Base-by-base conservation (phyloP, 2,888 invertebrate genomes). In the Papilio gigon region DNA sequence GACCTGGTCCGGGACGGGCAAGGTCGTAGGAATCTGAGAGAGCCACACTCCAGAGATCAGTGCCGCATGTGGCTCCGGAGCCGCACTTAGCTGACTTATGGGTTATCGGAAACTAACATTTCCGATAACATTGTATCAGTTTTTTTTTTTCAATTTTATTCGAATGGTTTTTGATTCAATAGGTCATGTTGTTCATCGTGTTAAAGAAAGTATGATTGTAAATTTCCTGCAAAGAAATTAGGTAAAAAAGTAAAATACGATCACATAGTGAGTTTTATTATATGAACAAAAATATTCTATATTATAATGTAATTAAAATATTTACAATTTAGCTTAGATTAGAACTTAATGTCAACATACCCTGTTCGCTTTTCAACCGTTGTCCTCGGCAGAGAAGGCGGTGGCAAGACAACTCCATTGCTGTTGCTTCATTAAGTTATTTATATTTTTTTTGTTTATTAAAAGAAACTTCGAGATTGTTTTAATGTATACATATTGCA, bases 321-420 rank as follows among this genome's bases (percentile, higher is more conserved):
- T 90, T 87, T 91, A 91, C 91, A 92, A 92, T 86, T 88, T 82
- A 78, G 53, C 87, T 88, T 89, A 89, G 73, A 78, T 80, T 85
- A 87, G 77, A 86, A 83, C 87, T 90, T 89, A 89, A 82, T 83
- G 82, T 86, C 82, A 85, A 90, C 84, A 87, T 89, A 90, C 89
- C 91, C 91, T 90, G 90, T 88, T 89, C 89, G 80, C 91, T 91
- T 91, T 92, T 91, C 91, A 91, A 91, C 89, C 84, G 91, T 90
- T 91, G 91, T 83, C 82, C 82, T 75, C 78, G 77, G 76, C 77
- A 81, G 70, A 80, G 82, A 82, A 75, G 77, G 77, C 77, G 79
- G 77, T 81, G 86, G 87, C 86, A 88, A 88, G 87, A 85, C 73
- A 75, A 75, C 73, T 74, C 70, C 73, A 42, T 25, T 47, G 53